phyloP scores from a whole-genome alignment of 2,797 vertebrate genomes.

The Chelon auratus region DNA sequence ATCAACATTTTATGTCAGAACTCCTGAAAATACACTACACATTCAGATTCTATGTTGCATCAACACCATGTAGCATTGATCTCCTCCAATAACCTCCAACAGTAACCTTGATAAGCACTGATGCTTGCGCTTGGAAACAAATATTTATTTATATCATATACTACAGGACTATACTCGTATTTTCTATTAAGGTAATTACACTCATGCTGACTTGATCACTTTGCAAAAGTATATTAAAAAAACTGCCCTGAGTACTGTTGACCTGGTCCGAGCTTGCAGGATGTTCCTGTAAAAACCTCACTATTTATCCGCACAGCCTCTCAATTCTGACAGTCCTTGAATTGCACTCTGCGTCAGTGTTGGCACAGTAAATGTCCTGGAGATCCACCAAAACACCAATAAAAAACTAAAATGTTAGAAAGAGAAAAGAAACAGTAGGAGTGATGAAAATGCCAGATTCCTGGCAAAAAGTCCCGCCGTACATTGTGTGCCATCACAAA shows the following conservation, averaged over 20 bases:
- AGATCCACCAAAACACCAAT: conserved; percentile 24
- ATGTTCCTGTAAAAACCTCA: background rate
- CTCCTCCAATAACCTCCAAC: too few relatives aligned
- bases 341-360: background rate
- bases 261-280: conserved; percentile 10
- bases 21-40: too few relatives aligned
- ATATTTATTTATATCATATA: conserved; percentile 4
- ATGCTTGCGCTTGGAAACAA: background rate
- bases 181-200: background rate
- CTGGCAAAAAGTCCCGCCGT: conserved; percentile 14
- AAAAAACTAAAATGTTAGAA: background rate
- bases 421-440: background rate
- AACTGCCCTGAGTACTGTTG: conserved; percentile 18
- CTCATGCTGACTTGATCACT: background rate
- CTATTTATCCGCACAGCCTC: conserved; percentile 12
- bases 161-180: too few relatives aligned
- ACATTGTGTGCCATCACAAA: conserved; percentile 43
- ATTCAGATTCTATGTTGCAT: too few relatives aligned
- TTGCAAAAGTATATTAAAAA: conserved; percentile 12
- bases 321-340: conserved; percentile 18
- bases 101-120: background rate
- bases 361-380: conserved; percentile 16
- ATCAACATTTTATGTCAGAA: background rate
- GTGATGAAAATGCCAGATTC: conserved; percentile 27
- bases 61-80: too few relatives aligned